phyloP scores from a whole-genome alignment of 2,888 invertebrate genomes.

The Lucinisca nassula region DNA sequence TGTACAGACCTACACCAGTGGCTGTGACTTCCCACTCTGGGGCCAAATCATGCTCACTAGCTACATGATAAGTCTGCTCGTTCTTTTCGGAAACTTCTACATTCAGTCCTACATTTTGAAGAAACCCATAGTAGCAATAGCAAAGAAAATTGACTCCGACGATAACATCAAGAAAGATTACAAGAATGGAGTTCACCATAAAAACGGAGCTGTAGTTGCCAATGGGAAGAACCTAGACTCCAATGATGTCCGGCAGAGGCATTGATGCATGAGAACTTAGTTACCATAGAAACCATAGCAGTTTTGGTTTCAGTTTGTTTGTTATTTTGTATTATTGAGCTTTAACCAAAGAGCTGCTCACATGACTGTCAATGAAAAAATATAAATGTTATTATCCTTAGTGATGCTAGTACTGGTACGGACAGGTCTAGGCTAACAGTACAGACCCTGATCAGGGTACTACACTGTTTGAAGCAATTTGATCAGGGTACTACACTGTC shows the following conservation, averaged over 20 bases:
- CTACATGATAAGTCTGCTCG: conserved; percentile 98
- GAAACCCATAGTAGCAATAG: conserved; percentile 10
- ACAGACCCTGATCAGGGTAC: too few relatives aligned
- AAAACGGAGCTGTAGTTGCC: background rate
- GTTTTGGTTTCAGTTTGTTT: too few relatives aligned
- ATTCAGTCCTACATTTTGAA: conserved; percentile 80
- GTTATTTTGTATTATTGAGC: too few relatives aligned
- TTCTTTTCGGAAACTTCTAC: conserved; percentile 98
- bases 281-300: too few relatives aligned
- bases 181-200: background rate
- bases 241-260: background rate
- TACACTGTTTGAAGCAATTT: too few relatives aligned
- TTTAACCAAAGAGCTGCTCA: too few relatives aligned
- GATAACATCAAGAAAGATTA: background rate
- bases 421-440: too few relatives aligned
- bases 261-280: background rate
- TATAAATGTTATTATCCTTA: too few relatives aligned
- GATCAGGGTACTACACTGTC: too few relatives aligned
- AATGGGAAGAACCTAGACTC: background rate
- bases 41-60: conserved; percentile 89
- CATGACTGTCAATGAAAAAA: too few relatives aligned
- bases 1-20: conserved; percentile 93
- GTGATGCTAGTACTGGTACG: too few relatives aligned
- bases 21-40: conserved; percentile 94
- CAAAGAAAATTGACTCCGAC: conserved; percentile 57